Percentiles rank a stretch among this genome's conserved stretches.
These are phyloP conservation scores for Aurelia aurita complex sp. Pacific DNA, from an alignment of 30 jellyfish, hydroid and myxozoan species.

Conservation along the genomic window DNA sequence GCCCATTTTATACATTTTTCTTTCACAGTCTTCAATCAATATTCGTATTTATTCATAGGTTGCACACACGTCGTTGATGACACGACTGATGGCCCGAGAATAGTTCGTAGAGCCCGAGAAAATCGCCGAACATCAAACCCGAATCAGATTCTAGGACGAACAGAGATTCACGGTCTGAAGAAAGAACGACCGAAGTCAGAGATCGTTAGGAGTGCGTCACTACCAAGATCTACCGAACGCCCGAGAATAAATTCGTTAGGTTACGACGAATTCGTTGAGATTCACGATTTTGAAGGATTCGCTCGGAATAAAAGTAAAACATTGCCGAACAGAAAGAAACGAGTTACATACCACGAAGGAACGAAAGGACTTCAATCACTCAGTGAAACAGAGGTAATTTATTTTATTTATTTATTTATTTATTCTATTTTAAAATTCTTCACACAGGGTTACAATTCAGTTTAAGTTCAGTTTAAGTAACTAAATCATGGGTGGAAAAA, in stretches of 20 bases:
- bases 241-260: conserved; percentile 62
- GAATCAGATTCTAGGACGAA: conserved; percentile 65
- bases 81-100: conserved; percentile 47
- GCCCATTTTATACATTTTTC: too few relatives aligned
- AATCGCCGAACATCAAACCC: conserved; percentile 63
- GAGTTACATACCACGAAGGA: conserved; percentile 58
- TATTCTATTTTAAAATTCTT: too few relatives aligned
- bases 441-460: too few relatives aligned
- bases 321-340: conserved; percentile 54
- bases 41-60: background rate
- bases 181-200: conserved; percentile 53
- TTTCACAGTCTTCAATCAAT: too few relatives aligned
- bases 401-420: too few relatives aligned
- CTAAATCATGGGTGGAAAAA: too few relatives aligned
- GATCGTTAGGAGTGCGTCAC: conserved; percentile 31
- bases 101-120: conserved; percentile 38
- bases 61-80: conserved; percentile 58
- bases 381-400: conserved; percentile 46
- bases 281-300: conserved; percentile 44
- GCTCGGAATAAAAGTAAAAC: conserved; percentile 43
- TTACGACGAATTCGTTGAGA: conserved; percentile 54
- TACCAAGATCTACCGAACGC: conserved; percentile 55
- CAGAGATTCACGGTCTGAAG: conserved; percentile 40
- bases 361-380: conserved; percentile 29
- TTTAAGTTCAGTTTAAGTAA: too few relatives aligned